Percentiles rank a stretch among this genome's conserved stretches.
These are phyloP conservation scores for Hemaris fuciformis DNA, from an alignment of 2,888 invertebrate species.

Conservation along the genomic window DNA sequence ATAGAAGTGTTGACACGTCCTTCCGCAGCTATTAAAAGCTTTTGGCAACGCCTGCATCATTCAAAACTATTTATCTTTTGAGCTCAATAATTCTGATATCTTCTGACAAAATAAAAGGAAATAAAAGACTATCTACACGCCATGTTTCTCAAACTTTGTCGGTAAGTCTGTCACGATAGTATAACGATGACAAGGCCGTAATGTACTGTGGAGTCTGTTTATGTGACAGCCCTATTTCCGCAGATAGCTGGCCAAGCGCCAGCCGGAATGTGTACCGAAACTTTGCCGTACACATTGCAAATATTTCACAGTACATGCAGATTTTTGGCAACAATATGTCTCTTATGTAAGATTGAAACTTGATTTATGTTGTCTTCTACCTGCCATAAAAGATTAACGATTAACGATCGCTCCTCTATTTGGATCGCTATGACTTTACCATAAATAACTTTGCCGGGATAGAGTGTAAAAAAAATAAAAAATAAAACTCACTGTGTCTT, in stretches of 20 bases:
- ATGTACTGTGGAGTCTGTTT: neutral
- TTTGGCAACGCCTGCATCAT: no score
- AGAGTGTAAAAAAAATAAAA: no score
- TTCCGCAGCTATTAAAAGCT: no score
- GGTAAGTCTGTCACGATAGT: neutral
- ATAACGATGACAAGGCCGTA: neutral
- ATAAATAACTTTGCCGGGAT: no score
- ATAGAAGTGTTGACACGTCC: no score
- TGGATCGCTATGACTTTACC: no score
- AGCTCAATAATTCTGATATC: no score
- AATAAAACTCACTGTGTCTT: neutral
- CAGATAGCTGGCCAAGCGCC: neutral
- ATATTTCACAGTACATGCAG: slow-evolving; percentile 6
- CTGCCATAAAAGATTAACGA: no score
- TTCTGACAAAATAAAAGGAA: no score
- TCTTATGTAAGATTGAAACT: neutral
- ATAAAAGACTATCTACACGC: neutral
- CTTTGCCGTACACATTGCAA: neutral
- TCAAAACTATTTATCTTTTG: no score
- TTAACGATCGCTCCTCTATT: no score
- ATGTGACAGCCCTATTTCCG: slow-evolving; percentile 1
- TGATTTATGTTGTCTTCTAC: neutral
- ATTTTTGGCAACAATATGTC: neutral
- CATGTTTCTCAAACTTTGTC: neutral
- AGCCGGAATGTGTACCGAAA: neutral